Percentiles rank a stretch among this genome's conserved stretches.
Conservation (phyloP, 1,140 invertebrate genomes). For the Drosophila mauritiana region DNA sequence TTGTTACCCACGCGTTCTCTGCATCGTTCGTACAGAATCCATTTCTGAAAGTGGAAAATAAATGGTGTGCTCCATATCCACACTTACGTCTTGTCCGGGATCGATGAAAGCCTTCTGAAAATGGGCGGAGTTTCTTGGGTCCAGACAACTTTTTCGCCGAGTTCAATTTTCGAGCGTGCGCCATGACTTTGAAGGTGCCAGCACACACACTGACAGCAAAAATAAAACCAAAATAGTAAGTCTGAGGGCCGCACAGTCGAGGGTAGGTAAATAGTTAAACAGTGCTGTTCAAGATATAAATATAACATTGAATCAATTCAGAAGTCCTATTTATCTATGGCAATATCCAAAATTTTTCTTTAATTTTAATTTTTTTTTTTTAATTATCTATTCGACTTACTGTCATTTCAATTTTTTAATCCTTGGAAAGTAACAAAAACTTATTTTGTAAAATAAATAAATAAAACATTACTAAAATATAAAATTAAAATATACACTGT, state of each 20-base stretch:
- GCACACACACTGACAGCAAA: slow-evolving; percentile 18
- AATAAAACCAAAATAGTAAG: slow-evolving; percentile 1
- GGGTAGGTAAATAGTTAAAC: background rate
- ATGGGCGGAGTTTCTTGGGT: slow-evolving; percentile 69
- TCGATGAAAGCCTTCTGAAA: slow-evolving; percentile 78
- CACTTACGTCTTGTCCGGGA: slow-evolving; percentile 51
- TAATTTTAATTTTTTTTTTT: background rate
- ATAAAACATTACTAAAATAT: no score
- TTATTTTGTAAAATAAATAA: no score
- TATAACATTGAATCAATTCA: background rate
- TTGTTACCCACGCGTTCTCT: slow-evolving; percentile 11
- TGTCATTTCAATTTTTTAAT: no score
- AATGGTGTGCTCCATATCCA: slow-evolving; percentile 63
- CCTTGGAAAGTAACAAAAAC: no score
- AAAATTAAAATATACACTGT: no score
- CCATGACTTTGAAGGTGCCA: slow-evolving; percentile 53
- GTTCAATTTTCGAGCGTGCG: slow-evolving; percentile 65
- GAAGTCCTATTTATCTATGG: no score
- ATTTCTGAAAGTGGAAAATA: slow-evolving; percentile 57
- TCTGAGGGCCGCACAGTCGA: slow-evolving; percentile 23
- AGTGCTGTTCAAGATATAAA: background rate
- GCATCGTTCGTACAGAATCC: slow-evolving; percentile 42
- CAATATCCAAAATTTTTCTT: background rate
- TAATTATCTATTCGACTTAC: no score
- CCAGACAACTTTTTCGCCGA: slow-evolving; percentile 39